Base-by-base conservation (phyloP, 2,888 invertebrate species). In the Lycia hirtaria region DNA sequence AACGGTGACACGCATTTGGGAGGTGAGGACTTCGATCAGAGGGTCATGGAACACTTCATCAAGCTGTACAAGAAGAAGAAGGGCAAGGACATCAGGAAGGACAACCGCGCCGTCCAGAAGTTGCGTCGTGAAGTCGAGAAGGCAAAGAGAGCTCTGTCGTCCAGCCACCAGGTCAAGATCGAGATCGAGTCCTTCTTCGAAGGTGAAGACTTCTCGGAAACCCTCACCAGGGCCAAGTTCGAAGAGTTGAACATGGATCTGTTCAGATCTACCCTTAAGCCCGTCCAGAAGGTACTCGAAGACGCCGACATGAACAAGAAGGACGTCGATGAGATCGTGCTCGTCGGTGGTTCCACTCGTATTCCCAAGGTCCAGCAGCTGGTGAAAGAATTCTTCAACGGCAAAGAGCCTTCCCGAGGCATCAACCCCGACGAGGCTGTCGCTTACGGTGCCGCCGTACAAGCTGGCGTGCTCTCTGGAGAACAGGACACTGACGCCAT, bases 341-440 rank as follows among this genome's bases (percentile, higher is more conserved):
- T 99, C 48, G 99, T 99, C 48, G 99, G 99, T 78, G 99, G 99
- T 65, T 99, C 99, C 6, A 99, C 99, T 10, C 96, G 99, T 93
- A 99, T 99, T 75, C 99, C 99, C 53, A 99, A 99, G 88, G 96
- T 99, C 22, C 99, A 97, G 81, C 97, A 97, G 83, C 86, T 97
- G 71, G 97, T 98, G 10, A 97, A 97, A 79, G 97, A 98, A 84
- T 98, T 96, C 94, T 99, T 99, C 91, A 96, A 96, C 69, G 99
- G 99, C 71, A 99, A 99, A 93, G 99, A 99, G 93, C 99, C 98
- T 60, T 98, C 97, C 51, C 95, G 98, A 78, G 99, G 99, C 69
- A 98, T 99, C 85, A 99, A 99, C 88, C 99, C 99, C 49, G 99
- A 99, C 85, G 99, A 99, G 88, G 99, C 99, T 72, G 99, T 99